These are phyloP conservation scores for Lamellibrachia columna DNA, from an alignment of 2,888 invertebrate genomes.

Conservation along the genomic window DNA sequence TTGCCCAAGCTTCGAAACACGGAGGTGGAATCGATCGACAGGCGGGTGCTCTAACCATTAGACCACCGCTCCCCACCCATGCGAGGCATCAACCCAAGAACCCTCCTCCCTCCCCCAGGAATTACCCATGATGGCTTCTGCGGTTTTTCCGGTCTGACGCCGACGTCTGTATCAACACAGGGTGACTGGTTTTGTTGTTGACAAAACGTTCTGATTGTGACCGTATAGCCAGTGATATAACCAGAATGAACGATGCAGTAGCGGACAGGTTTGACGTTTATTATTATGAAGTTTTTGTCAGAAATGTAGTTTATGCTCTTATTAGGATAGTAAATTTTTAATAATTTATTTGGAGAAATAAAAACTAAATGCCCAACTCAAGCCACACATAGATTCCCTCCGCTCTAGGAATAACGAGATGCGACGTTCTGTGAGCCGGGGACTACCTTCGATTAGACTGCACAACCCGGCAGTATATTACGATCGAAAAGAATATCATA, in stretches of 20 bases:
- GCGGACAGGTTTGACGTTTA: too few relatives aligned
- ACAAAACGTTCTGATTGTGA: neutral
- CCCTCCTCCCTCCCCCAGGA: neutral
- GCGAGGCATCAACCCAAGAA: neutral
- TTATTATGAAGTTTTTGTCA: too few relatives aligned
- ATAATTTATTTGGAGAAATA: too few relatives aligned
- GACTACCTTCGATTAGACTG: neutral
- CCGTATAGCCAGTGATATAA: neutral
- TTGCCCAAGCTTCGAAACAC: too few relatives aligned
- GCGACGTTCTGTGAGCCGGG: too few relatives aligned
- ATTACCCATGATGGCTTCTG: neutral
- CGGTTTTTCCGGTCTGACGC: neutral
- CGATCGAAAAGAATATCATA: neutral
- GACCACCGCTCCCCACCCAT: neutral
- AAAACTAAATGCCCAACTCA: too few relatives aligned
- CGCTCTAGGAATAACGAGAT: too few relatives aligned
- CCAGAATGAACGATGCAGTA: neutral
- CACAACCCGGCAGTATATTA: neutral
- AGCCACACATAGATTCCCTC: too few relatives aligned
- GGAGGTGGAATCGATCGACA: too few relatives aligned
- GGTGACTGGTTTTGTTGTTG: neutral
- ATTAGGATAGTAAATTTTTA: too few relatives aligned
- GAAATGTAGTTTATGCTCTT: too few relatives aligned
- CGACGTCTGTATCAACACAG: neutral
- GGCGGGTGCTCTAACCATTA: neutral